Conservation (phyloP, 1,140 invertebrate species). For the Bombus waltoni region DNA sequence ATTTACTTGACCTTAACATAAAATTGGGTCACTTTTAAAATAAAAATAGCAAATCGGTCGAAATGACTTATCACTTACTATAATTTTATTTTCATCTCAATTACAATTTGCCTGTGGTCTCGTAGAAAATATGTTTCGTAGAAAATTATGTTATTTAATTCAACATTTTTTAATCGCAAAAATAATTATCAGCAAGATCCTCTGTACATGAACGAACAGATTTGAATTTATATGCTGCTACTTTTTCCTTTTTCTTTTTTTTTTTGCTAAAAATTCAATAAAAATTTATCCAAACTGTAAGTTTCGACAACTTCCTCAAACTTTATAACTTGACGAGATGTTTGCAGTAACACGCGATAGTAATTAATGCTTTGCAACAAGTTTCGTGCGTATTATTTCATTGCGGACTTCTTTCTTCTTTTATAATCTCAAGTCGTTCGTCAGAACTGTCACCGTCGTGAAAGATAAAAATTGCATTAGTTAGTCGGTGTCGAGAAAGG, state of each 20-base stretch:
- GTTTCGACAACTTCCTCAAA: background rate
- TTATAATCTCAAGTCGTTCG: too few relatives aligned
- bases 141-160: background rate
- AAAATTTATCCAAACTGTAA: too few relatives aligned
- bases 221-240: background rate
- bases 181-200: background rate
- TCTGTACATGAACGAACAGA: background rate
- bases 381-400: background rate
- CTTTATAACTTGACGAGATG: background rate
- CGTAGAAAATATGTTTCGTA: background rate
- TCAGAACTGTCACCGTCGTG: background rate
- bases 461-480: constrained; percentile 17
- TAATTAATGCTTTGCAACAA: background rate
- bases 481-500: background rate
- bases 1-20: background rate
- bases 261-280: background rate
- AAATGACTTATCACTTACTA: background rate
- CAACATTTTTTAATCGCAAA: background rate
- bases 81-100: background rate
- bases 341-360: background rate
- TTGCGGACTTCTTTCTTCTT: background rate
- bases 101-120: background rate
- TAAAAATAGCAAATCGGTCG: background rate
- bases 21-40: background rate
- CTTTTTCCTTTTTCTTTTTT: background rate